These are phyloP conservation scores for Pangasius larnaudii DNA, from an alignment of 2,797 vertebrate species.

Conservation along the genomic window DNA sequence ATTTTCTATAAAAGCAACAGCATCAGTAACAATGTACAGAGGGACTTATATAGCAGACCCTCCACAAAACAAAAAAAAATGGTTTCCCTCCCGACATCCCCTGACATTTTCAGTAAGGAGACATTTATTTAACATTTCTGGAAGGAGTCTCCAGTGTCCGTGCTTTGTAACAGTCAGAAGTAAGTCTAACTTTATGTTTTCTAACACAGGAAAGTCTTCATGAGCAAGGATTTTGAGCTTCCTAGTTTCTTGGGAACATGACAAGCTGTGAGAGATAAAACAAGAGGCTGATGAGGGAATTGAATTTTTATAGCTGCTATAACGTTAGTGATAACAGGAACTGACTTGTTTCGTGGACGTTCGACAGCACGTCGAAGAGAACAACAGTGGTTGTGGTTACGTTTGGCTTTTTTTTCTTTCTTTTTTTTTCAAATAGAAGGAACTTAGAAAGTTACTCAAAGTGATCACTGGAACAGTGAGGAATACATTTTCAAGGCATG, in stretches of 20 bases:
- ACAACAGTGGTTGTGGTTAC: not conserved
- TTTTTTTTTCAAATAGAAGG: not conserved
- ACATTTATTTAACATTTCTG: not conserved
- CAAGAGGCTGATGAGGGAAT: not conserved
- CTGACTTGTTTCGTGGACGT: not conserved
- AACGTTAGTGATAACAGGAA: not conserved
- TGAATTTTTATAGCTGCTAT: not conserved
- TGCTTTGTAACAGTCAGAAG: not conserved
- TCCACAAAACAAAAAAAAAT: not conserved
- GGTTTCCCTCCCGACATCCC: not conserved
- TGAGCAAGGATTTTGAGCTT: not conserved
- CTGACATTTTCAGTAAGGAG: not conserved
- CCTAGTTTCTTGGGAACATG: not conserved
- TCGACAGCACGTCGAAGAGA: not conserved
- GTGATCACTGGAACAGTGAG: not conserved
- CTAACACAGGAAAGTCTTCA: not conserved
- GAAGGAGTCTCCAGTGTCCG: not conserved
- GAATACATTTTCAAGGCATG: not conserved
- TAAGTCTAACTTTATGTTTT: not conserved
- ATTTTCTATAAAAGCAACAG: not conserved
- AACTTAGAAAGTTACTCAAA: not conserved
- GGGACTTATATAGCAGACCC: not conserved
- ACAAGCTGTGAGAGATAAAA: not conserved
- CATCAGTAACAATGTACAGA: not conserved
- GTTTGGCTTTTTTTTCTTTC: not conserved